Evolutionary conservation across 2,113 vertebrate species (phyloP), one percentile per base, ranked within the genome.

Genomic region (Seriola dumerili): DNA sequence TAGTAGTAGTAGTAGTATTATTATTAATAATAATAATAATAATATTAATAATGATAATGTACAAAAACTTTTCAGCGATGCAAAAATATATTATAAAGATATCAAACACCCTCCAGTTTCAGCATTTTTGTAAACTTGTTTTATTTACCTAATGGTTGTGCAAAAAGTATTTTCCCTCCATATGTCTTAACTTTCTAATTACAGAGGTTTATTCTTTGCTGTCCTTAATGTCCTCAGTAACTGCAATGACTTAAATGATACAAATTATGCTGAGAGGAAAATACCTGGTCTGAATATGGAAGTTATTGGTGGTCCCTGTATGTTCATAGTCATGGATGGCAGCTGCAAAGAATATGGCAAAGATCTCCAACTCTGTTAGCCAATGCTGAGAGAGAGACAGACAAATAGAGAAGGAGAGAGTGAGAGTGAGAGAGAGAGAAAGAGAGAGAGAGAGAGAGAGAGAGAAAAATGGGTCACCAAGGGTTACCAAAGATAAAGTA

Each of bases 231-330:
- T 29, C 29, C 29, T 29, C 29, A 38, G 8, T 2, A 50, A 38
- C 32, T 19, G 42, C 32, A 59, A 5, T 59, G 14, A 64, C 23
- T 29, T 5, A n/a, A 57, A 21, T 71, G 1, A 29, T 29, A n/a
- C n/a, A 59, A 67, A 63, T 65, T 7, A 25, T 13, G 7, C 40
- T n/a, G 10, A 0, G 21, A 57, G 16, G 6, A 32, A 21, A 59
- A 80, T 78, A 96, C 95, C 94, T 95, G 82, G 97, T 99, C 89
- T 99, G 98, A 84, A 99, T 97, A 90, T 99, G 98, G 93, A 99
- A 99, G 93, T 98, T 99, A 94, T 99, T 99, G 77, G 98, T 99
- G 70, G 97, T 99, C 76, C 98, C 98, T 0, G 98, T 99, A 68
- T 99, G 98, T 78, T 99, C 98, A 42, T 95, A 99, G 91, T 99